Base-by-base conservation (phyloP, 2,888 invertebrate species). In the Drosophila kambysellisi region DNA sequence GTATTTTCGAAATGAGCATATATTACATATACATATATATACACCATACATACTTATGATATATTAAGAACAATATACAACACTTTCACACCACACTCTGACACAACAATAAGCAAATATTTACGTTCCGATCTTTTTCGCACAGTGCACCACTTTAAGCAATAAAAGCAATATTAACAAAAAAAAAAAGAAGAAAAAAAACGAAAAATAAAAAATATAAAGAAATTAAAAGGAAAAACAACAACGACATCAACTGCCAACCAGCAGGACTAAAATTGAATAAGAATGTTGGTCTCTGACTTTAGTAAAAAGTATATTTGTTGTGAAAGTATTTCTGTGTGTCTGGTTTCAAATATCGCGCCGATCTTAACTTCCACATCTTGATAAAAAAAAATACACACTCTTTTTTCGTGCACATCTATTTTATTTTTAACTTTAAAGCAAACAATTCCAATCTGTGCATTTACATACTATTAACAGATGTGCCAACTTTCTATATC, bases 401-500 rank as follows among this genome's bases (percentile, higher is more conserved):
- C 3, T 9, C 8, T 48, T n/a, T 3, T 6, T 30, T 37, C 20
- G 11, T 32, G 11, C 29, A 52, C 56, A 53, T 6, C 52, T 32
- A 8, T 25, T 29, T 52, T 53, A 56, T 50, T 57, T 33, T n/a
- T 60, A 37, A 57, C 65, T 50, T 57, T 29, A n/a, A 35, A 37
- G 60, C 65, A 52, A 77, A 58, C 58, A 61, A 80, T 78, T 78
- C 81, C 81, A 35, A 58, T 71, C 76, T 66, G 59, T 76, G 77
- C 81, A 78, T 78, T 78, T 61, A 61, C 35, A 57, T 58, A 52
- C 20, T 50, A 25, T 35, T n/a, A 33, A n/a, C 15, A 37, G 25
- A 5, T 69, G 39, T 56, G 48, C 54, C 37, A 37, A 37, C 32
- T 17, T 48, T n/a, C 25, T 37, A 46, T 29, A 8, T 29, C n/a